Percentiles rank a stretch among this genome's conserved stretches.
Conservation (phyloP, 1,140 invertebrate genomes). For the Neodiprion lecontei region DNA sequence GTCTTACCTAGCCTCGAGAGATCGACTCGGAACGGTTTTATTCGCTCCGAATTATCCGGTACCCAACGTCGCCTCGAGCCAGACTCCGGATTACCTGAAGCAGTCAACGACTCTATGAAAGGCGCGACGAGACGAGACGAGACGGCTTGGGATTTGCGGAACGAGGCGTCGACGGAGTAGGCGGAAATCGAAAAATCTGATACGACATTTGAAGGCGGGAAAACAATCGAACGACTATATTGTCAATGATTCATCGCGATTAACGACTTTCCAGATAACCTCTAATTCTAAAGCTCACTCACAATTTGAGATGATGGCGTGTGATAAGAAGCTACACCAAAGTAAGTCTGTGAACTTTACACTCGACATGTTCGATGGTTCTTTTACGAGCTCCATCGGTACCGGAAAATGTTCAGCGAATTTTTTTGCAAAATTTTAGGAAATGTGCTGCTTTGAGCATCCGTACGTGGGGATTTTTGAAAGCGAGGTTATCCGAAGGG, state of each 20-base stretch:
- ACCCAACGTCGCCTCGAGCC: not conserved
- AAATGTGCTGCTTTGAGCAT: conserved; percentile 29
- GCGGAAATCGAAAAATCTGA: not conserved
- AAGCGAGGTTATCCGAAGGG: conserved; percentile 19
- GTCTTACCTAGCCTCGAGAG: not conserved
- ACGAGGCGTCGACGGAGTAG: not conserved
- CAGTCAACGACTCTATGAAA: not conserved
- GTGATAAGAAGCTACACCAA: not conserved
- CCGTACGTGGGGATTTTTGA: conserved; percentile 26
- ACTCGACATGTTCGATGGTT: not conserved
- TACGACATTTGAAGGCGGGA: not conserved
- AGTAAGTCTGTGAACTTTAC: not conserved
- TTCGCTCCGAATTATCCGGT: not conserved
- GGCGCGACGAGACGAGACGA: not conserved
- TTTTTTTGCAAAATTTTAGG: not conserved
- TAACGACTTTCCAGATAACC: not conserved
- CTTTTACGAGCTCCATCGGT: too few species aligned
- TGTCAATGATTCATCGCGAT: not conserved
- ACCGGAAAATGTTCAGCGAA: not conserved
- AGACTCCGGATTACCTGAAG: not conserved
- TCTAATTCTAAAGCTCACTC: too few species aligned
- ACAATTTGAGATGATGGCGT: too few species aligned
- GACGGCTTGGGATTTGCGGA: not conserved
- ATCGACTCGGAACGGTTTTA: conserved; percentile 1
- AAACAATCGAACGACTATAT: conserved; percentile 1